Evolutionary conservation across 2,797 vertebrate genomes (phyloP).

Genomic region (Dryobates pubescens): DNA sequence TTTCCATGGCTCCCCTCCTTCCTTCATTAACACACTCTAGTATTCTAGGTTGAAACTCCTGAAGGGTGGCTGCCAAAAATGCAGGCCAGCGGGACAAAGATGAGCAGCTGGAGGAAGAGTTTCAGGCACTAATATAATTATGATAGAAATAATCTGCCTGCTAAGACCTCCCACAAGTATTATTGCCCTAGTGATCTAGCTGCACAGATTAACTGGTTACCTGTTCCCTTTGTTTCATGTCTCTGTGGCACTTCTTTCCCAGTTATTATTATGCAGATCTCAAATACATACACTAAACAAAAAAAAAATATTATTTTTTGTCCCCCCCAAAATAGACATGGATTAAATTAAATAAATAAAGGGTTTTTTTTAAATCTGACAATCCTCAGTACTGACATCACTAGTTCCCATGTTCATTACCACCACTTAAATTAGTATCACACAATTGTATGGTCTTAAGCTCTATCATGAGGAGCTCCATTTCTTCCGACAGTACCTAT

Average conservation of each 20-base stretch:
- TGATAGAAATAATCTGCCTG: not conserved
- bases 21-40: not conserved
- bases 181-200: not conserved
- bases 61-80: not conserved
- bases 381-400: not conserved
- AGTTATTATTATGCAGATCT: not conserved
- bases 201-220: not conserved
- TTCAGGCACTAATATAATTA: not conserved
- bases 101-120: not conserved
- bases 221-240: not conserved
- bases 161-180: not conserved
- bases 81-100: not conserved
- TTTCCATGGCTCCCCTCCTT: not conserved
- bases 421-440: not conserved
- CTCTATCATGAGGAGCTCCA: not conserved
- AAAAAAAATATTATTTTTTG: not conserved
- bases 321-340: not conserved
- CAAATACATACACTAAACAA: not conserved
- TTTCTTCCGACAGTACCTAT: not conserved
- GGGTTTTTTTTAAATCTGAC: not conserved
- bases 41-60: not conserved
- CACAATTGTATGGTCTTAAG: not conserved
- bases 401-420: not conserved
- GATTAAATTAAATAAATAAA: not conserved
- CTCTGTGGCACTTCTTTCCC: not conserved